Percentiles rank a stretch among this genome's conserved stretches.
phyloP scores from a whole-genome alignment of 2,113 vertebrate species.

The Columbina picui region DNA sequence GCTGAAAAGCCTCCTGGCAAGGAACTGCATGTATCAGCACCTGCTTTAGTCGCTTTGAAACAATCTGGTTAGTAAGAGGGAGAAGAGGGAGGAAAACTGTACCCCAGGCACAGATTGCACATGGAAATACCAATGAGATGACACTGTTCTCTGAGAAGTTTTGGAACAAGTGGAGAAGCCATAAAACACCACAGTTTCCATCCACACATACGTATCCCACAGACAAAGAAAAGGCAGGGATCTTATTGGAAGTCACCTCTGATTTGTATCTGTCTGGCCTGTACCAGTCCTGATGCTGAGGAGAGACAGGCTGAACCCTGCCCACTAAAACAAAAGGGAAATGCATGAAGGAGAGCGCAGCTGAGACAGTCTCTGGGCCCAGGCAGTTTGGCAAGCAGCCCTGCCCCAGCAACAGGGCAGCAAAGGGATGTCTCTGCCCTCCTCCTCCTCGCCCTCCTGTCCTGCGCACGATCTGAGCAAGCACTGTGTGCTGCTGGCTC shows the following conservation, averaged over 20 bases:
- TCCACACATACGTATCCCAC: not conserved
- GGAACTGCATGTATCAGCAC: not conserved
- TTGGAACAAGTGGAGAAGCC: conserved; percentile 18
- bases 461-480: not conserved
- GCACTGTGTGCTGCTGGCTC: not conserved
- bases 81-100: conserved; percentile 36
- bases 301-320: not conserved
- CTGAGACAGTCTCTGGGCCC: not conserved
- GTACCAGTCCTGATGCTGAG: not conserved
- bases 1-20: conserved; percentile 16
- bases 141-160: conserved; percentile 19
- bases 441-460: not conserved
- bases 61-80: conserved; percentile 35
- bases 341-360: not conserved
- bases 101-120: conserved; percentile 39
- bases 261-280: not conserved
- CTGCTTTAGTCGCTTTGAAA: conserved; percentile 53
- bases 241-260: not conserved
- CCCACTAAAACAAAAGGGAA: not conserved
- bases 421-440: not conserved
- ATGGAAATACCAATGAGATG: conserved; percentile 52
- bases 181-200: conserved; percentile 17
- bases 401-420: not conserved
- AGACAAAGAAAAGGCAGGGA: not conserved
- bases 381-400: not conserved